Base-by-base conservation (phyloP, 1,140 invertebrate species). In the Heliothis subflexa region DNA sequence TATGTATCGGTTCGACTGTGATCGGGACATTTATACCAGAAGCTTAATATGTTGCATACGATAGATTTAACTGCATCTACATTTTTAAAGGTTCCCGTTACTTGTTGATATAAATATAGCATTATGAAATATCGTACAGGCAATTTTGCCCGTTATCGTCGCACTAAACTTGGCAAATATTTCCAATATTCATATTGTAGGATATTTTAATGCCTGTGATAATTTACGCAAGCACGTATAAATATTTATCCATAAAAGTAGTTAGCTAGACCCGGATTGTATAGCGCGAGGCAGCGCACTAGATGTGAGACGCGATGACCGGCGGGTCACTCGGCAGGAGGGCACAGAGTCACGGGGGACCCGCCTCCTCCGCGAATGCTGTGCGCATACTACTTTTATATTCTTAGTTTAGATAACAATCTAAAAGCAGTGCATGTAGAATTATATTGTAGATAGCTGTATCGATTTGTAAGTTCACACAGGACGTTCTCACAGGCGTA, bases 401-500 rank as follows among this genome's bases (percentile, higher is more conserved):
- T 81, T 83, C 76, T 82, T 54, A 66, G 70, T 77, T 52, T 74
- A 80, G 79, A 85, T 84, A 78, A 77, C 54, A 76, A 86, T 84
- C 79, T 79, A 59, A 81, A 82, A 78, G 64, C 66, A 57, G 50
- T 71, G 54, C 54, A 57, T 66, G 33, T 72, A 68, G 57, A 66
- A 33, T 75, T 76, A 57, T 62, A 55, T 75, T 75, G 47, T 61
- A 74, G 57, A 55, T 71, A 61, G 62, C 47, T 21, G 59, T 59
- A 86, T 88, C 85, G 85, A 92, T 91, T 89, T 86, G 83, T 73
- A 75, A 81, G 82, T 84, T 85, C 83, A 84, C 82, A 80, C 86
- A 75, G 50, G 74, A 78, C 28, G 54, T 52, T 74, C 73, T 75
- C 54, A 55, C 52, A 66, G 73, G 33, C 25, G 3, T 57, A 61